These are phyloP conservation scores for Heliconius ismenius DNA, from an alignment of 2,888 invertebrate genomes.

Conservation along the genomic window DNA sequence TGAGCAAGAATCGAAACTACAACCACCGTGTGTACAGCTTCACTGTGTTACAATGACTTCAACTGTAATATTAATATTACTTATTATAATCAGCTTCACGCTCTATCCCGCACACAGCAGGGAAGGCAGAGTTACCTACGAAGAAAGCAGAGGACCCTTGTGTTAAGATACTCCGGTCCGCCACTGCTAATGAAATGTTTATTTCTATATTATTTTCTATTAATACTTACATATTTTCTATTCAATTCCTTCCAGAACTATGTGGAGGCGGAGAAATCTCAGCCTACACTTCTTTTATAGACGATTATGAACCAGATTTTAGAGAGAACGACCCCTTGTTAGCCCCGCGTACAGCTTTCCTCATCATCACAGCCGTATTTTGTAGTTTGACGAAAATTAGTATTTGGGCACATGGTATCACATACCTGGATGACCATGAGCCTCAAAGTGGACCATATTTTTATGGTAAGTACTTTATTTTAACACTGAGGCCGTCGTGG, in stretches of 20 bases:
- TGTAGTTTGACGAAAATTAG: slow-evolving; percentile 64
- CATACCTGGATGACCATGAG: slow-evolving; percentile 70
- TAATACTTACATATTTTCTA: background rate
- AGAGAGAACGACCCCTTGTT: slow-evolving; percentile 32
- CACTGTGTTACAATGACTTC: too few species aligned
- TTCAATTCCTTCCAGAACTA: slow-evolving; percentile 53
- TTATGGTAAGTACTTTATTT: slow-evolving; percentile 57
- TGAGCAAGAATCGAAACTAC: too few species aligned
- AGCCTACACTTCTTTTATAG: slow-evolving; percentile 35
- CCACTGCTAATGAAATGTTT: too few species aligned
- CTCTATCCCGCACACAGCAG: too few species aligned
- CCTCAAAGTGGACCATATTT: slow-evolving; percentile 70
- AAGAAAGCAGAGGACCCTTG: too few species aligned
- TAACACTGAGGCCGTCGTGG: too few species aligned
- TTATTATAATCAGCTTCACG: too few species aligned
- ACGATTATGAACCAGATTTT: slow-evolving; percentile 7
- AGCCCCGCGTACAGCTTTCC: slow-evolving; percentile 50
- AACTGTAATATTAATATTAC: too few species aligned
- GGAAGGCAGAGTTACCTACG: too few species aligned
- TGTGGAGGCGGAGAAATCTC: slow-evolving; percentile 54
- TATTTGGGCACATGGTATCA: slow-evolving; percentile 71
- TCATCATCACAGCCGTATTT: slow-evolving; percentile 58
- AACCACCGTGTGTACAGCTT: too few species aligned
- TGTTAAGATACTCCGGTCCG: too few species aligned
- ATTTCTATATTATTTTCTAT: background rate